A percentile compares a stretch with the other conserved stretches of the same genome.
Evolutionary conservation across 2,888 invertebrate genomes (phyloP).

Genomic region (Lingula anatina): DNA sequence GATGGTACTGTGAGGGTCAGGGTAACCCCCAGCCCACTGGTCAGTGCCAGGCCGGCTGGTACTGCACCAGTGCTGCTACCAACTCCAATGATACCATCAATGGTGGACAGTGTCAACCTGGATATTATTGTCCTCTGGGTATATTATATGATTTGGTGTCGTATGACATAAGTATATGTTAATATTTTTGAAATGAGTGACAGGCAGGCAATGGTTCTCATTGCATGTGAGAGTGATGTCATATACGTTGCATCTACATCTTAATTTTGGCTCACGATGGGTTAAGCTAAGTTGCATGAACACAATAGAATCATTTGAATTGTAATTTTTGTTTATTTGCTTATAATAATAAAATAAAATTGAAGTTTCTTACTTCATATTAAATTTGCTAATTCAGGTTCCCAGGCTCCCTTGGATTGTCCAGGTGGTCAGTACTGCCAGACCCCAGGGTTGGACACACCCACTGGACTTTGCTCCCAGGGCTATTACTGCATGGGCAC

Average conservation of each 20-base stretch:
- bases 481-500: constrained; percentile 39
- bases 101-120: constrained; percentile 36
- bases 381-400: constrained; percentile 22
- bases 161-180: no score
- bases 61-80: constrained; percentile 32
- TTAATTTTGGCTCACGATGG: no score
- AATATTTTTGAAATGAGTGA: no score
- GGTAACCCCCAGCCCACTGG: constrained; percentile 38
- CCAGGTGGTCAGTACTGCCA: constrained; percentile 41
- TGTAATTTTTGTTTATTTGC: neutral
- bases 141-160: constrained; percentile 4
- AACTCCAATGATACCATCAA: constrained; percentile 31
- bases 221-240: no score
- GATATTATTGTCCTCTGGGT: constrained; percentile 43
- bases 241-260: no score
- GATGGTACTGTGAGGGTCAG: constrained; percentile 39
- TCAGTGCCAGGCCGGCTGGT: constrained; percentile 37
- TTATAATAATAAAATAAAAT: neutral
- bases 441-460: constrained; percentile 26
- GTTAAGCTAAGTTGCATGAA: neutral
- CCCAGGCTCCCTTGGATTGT: constrained; percentile 31
- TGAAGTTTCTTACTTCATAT: neutral
- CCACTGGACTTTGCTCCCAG: constrained; percentile 37
- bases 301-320: neutral
- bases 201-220: no score